Conservation (phyloP, 2,113 vertebrate species). For the Chinchilla lanigera region DNA sequence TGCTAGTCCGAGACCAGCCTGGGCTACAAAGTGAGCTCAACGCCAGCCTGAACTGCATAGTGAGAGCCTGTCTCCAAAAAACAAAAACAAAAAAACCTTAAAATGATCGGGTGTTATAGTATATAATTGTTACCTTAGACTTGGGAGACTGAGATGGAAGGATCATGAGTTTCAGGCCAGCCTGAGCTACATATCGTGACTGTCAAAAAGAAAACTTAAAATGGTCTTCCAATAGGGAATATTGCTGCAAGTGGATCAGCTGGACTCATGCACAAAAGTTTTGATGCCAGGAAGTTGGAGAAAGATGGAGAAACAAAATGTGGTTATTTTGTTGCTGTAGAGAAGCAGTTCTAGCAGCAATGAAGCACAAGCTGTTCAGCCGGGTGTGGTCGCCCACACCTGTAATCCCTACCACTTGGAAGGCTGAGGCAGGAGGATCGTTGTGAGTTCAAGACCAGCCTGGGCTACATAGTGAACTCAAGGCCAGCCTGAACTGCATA, state of each 20-base stretch:
- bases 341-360: background rate
- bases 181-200: background rate
- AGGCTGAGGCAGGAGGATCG: too few species aligned
- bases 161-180: background rate
- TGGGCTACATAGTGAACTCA: too few species aligned
- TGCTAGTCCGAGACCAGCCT: background rate
- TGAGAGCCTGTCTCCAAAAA: too few species aligned
- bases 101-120: background rate
- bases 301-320: conserved; percentile 22
- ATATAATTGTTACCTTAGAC: background rate
- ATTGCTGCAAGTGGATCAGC: background rate
- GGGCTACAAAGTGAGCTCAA: too few species aligned
- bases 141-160: background rate
- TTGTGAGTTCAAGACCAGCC: too few species aligned
- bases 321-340: background rate
- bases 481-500: too few species aligned
- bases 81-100: background rate
- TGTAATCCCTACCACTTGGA: too few species aligned
- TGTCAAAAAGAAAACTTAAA: background rate
- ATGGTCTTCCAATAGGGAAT: background rate
- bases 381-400: too few species aligned
- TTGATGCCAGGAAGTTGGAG: background rate
- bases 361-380: background rate
- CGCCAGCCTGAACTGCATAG: too few species aligned
- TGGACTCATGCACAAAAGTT: background rate